These are phyloP conservation scores for Aphis gossypii DNA, from an alignment of 1,140 invertebrate species.

Conservation along the genomic window DNA sequence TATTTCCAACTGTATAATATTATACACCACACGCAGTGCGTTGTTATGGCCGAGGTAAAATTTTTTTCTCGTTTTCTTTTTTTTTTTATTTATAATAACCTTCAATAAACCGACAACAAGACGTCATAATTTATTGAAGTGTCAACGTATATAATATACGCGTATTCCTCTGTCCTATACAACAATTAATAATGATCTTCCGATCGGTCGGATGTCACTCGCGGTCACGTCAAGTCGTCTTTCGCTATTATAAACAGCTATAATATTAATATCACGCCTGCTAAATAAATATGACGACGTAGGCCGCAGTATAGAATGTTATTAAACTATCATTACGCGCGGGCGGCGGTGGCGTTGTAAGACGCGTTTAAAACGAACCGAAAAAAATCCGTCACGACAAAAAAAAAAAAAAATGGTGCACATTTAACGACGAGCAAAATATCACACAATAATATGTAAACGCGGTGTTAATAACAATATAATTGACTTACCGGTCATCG, in stretches of 20 bases:
- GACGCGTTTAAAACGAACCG: not conserved
- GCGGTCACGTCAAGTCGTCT: not conserved
- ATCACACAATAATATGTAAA: not conserved
- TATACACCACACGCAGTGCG: too few species aligned
- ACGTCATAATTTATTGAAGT: not conserved
- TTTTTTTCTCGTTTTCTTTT: not conserved
- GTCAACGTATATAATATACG: not conserved
- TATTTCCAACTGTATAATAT: not conserved
- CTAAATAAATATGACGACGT: not conserved
- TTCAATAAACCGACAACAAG: not conserved
- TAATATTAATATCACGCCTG: not conserved
- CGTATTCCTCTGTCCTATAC: too few species aligned
- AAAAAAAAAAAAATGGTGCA: not conserved
- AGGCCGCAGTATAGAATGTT: not conserved
- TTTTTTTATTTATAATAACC: not conserved
- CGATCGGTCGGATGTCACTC: not conserved
- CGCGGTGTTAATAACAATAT: not conserved
- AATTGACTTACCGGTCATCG: constrained; percentile 60
- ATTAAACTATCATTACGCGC: not conserved
- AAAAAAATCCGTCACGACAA: not conserved
- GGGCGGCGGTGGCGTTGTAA: not conserved
- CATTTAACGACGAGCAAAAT: not conserved
- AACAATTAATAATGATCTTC: not conserved
- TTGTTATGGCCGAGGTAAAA: not conserved
- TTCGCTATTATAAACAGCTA: not conserved